Base-by-base conservation (phyloP, 2,888 invertebrate genomes). In the Eilema sororculum region DNA sequence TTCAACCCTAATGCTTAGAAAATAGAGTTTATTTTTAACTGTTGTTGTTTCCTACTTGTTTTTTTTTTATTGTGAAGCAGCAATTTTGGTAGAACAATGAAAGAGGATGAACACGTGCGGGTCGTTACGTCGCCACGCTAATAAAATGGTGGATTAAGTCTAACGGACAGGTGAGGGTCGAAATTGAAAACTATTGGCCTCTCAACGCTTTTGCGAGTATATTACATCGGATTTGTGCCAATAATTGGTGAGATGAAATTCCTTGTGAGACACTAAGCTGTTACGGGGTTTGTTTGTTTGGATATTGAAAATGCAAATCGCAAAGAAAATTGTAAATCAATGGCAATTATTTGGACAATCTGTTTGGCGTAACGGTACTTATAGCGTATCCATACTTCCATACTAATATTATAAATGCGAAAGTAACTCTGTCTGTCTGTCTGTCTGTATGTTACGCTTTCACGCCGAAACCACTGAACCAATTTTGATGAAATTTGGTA, bases 181-280 rank as follows among this genome's bases (percentile, higher is more conserved):
- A 91, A 91, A 93, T 93, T 93, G 93, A 86, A 93, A 93, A 93
- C 92, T 93, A 93, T 94, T 93, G 91, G 91, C 92, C 93, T 90
- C 93, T 93, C 88, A 84, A 91, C 87, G 82, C 81, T 80, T 74
- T 90, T 88, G 86, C 84, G 82, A 84, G 86, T 52, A 82, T 85
- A 85, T 84, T 84, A 81, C 87, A 89, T 67, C 72, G 89, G 90
- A 91, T 92, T 90, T 91, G 81, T 86, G 86, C 89, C 89, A 88
- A 62, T 72, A 79, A 82, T 72, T 72, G 68, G 68, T 52, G 25
- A 57, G 33, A 65, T 68, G 25, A 24, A 66, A 68, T 68, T 72
- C 62, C 68, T 52, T 66, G 33, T 41, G 41, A 61, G 65, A 57
- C 41, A 46, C 20, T 65, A 58, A 25, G 20, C 20, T 60, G 16